Conservation (phyloP, 2,888 invertebrate species). For the Cistogaster globosa region DNA sequence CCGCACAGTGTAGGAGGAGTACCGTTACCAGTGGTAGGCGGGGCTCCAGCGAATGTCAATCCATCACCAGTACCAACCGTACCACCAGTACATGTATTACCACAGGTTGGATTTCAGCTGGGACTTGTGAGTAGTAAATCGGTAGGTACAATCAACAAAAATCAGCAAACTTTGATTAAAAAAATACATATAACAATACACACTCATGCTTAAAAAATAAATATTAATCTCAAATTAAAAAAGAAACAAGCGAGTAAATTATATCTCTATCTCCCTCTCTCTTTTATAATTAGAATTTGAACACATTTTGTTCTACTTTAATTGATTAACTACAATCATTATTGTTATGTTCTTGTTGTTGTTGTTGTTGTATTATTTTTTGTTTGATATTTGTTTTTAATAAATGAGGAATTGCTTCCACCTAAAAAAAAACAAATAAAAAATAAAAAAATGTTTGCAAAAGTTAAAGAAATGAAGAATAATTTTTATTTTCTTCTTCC, state of each 20-base stretch:
- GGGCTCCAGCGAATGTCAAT: slow-evolving; percentile 77
- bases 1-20: slow-evolving; percentile 83
- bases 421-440: no score
- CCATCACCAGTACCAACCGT: slow-evolving; percentile 84
- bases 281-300: slow-evolving; percentile 64
- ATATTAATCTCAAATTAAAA: slow-evolving; percentile 15
- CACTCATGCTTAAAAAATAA: slow-evolving; percentile 53
- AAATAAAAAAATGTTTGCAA: slow-evolving; percentile 32
- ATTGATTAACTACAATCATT: slow-evolving; percentile 36
- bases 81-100: slow-evolving; percentile 82
- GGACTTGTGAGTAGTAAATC: slow-evolving; percentile 84
- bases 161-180: slow-evolving; percentile 45
- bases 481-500: not conserved
- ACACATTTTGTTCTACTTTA: slow-evolving; percentile 68
- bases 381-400: slow-evolving; percentile 37
- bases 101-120: slow-evolving; percentile 84
- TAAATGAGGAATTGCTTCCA: slow-evolving; percentile 6
- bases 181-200: slow-evolving; percentile 57
- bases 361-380: slow-evolving; percentile 50
- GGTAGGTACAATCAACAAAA: slow-evolving; percentile 80
- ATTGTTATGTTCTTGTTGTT: slow-evolving; percentile 56
- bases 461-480: slow-evolving; percentile 28
- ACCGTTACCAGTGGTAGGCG: slow-evolving; percentile 76
- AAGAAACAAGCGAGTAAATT: slow-evolving; percentile 16
- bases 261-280: slow-evolving; percentile 43